Percentiles rank a stretch among this genome's conserved stretches.
These are phyloP conservation scores for Pinna nobilis DNA, from an alignment of 1,140 invertebrate species.

Conservation along the genomic window DNA sequence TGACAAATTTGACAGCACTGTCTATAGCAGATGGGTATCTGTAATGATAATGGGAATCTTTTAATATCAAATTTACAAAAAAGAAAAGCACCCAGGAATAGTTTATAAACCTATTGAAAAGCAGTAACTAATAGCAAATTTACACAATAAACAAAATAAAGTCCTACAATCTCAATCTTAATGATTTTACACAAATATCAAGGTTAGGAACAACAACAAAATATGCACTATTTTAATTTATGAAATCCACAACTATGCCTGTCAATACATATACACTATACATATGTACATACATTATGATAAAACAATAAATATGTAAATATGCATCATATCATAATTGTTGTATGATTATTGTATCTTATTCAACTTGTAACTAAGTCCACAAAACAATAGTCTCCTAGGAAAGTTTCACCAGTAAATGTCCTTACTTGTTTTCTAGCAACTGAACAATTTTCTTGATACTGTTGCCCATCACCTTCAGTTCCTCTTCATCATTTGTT, in stretches of 20 bases:
- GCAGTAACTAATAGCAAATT: not conserved
- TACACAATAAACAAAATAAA: no score
- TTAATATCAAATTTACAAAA: no score
- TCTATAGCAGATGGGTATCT: conserved; percentile 60
- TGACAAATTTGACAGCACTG: conserved; percentile 46
- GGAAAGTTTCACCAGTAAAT: not conserved
- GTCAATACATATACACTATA: not conserved
- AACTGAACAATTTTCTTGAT: conserved; percentile 51
- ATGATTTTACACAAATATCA: no score
- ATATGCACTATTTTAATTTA: no score
- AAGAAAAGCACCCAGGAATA: not conserved
- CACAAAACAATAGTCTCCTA: not conserved
- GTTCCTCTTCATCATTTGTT: conserved; percentile 34
- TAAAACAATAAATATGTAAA: no score
- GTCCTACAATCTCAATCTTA: no score
- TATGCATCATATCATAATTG: no score
- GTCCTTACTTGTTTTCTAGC: conserved; percentile 54
- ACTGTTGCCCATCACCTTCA: conserved; percentile 39
- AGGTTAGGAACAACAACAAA: no score
- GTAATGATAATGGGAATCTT: no score
- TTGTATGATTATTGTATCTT: not conserved
- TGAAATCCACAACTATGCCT: not conserved
- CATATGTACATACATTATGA: no score
- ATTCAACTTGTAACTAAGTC: not conserved
- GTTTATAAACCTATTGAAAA: not conserved